phyloP scores from a whole-genome alignment of 2,888 invertebrate genomes.

The Prosapia bicincta region DNA sequence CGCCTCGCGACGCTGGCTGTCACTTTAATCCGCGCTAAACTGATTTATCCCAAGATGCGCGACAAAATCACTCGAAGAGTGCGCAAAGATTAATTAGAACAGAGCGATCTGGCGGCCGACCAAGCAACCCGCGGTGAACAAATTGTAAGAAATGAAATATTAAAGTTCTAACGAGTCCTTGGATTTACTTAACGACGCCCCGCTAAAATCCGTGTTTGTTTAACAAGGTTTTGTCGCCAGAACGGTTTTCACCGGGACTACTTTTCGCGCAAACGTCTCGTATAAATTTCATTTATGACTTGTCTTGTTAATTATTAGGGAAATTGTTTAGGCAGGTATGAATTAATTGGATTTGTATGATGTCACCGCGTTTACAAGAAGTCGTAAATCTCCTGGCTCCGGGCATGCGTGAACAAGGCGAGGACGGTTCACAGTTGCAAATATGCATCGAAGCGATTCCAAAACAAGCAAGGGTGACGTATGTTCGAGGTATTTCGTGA shows the following conservation, averaged over 20 bases:
- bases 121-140: background rate
- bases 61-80: background rate
- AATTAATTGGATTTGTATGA: background rate
- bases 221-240: background rate
- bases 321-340: background rate
- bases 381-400: background rate
- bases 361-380: background rate
- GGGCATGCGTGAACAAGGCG: background rate
- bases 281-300: background rate
- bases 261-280: background rate
- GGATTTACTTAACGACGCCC: background rate
- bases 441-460: no score
- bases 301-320: background rate
- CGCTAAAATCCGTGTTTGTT: background rate
- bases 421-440: no score
- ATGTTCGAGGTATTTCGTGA: no score
- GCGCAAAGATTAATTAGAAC: background rate
- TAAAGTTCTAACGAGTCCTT: background rate
- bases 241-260: background rate
- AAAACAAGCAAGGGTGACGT: no score
- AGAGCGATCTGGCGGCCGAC: background rate
- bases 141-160: background rate
- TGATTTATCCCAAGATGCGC: background rate
- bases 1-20: background rate
- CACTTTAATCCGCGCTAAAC: background rate